A percentile compares a stretch with the other conserved stretches of the same genome.
Evolutionary conservation across 1,140 invertebrate species (phyloP).

Genomic region (Stegodyphus dumicola): DNA sequence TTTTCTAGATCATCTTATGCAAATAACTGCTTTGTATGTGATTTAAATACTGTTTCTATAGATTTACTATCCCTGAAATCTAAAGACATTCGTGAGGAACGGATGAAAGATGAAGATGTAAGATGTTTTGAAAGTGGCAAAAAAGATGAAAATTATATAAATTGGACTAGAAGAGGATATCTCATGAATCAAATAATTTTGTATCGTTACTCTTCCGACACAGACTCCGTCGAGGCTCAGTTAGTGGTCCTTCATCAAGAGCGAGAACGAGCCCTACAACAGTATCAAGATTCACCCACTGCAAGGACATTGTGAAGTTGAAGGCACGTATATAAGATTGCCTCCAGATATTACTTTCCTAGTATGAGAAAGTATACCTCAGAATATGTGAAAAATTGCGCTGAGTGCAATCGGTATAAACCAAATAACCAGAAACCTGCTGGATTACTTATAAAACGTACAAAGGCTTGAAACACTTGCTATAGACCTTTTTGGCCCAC

Average conservation of each 20-base stretch:
- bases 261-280: background rate
- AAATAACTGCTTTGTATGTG: background rate
- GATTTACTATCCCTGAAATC: slow-evolving; percentile 1
- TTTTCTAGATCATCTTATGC: slow-evolving; percentile 52
- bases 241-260: background rate
- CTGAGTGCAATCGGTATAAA: no score
- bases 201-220: background rate
- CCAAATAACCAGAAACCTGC: no score
- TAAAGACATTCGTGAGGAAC: background rate
- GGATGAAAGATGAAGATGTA: slow-evolving; percentile 9
- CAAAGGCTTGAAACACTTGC: no score
- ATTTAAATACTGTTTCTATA: background rate
- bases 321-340: no score
- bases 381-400: no score
- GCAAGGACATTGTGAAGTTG: no score
- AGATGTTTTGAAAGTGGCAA: slow-evolving; percentile 4
- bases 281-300: slow-evolving; percentile 15
- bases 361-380: background rate
- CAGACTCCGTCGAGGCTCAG: background rate
- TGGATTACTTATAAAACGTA: no score
- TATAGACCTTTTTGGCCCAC: no score
- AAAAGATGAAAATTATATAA: background rate
- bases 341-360: no score
- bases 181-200: background rate
- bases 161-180: background rate